A percentile compares a stretch with the other conserved stretches of the same genome.
These are phyloP conservation scores for Sipha flava DNA, from an alignment of 1,140 invertebrate species.

Conservation along the genomic window DNA sequence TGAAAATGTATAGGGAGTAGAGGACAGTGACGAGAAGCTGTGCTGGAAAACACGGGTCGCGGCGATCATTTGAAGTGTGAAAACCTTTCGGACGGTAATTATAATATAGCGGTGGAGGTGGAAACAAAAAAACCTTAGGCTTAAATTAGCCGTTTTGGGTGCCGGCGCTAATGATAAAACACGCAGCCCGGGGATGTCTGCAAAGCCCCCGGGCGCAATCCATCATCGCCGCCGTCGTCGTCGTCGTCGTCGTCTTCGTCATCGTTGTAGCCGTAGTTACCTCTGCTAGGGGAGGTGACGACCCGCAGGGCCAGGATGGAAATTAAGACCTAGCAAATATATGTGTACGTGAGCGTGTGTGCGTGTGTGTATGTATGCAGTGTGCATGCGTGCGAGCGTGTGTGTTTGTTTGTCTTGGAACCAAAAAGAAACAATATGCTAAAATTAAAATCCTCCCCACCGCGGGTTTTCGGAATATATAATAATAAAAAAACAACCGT, in stretches of 20 bases:
- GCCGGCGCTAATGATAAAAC: constrained; percentile 19
- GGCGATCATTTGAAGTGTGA: background rate
- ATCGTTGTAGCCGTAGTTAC: too few relatives aligned
- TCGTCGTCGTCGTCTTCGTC: background rate
- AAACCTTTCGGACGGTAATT: constrained; percentile 2
- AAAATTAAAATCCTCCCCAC: constrained; percentile 30
- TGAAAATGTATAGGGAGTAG: too few relatives aligned
- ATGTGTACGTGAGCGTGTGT: background rate
- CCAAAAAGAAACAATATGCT: constrained; percentile 12
- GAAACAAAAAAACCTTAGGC: background rate
- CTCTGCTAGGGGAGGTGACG: too few relatives aligned
- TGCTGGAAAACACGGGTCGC: background rate
- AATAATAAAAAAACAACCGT: background rate
- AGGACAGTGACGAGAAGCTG: background rate
- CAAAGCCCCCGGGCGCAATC: background rate
- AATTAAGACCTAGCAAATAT: background rate
- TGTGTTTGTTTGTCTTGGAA: constrained; percentile 25
- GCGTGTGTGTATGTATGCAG: constrained; percentile 14
- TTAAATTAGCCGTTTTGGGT: constrained; percentile 26
- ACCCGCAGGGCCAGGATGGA: background rate
- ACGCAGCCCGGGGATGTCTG: too few relatives aligned
- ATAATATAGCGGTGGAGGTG: background rate
- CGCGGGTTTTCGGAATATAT: background rate
- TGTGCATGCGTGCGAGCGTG: background rate
- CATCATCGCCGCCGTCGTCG: background rate